These are phyloP conservation scores for Balearica regulorum DNA, from an alignment of 2,797 vertebrate species.

Conservation along the genomic window DNA sequence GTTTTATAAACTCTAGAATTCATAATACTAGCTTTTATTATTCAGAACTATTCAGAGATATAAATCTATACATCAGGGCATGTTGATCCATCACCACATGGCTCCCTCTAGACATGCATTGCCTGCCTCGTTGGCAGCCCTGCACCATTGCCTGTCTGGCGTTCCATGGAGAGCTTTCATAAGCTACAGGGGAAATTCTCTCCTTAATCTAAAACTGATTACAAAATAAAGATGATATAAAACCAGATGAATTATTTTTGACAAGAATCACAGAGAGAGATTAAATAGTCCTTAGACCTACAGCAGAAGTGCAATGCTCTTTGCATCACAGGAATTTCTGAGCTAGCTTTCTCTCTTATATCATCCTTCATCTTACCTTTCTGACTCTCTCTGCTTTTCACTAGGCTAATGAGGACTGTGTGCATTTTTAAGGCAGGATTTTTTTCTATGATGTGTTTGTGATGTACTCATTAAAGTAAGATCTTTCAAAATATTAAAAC, in stretches of 20 bases:
- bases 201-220: neutral
- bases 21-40: neutral
- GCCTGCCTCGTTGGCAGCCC: neutral
- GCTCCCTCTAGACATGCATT: neutral
- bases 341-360: neutral
- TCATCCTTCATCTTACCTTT: neutral
- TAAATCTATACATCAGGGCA: neutral
- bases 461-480: neutral
- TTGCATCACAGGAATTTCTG: neutral
- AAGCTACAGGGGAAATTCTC: neutral
- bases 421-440: neutral
- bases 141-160: neutral
- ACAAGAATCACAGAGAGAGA: neutral
- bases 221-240: conserved; percentile 24
- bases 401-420: neutral
- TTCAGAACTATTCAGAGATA: neutral
- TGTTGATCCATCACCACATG: neutral
- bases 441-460: neutral
- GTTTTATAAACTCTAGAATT: neutral
- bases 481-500: neutral
- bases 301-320: neutral
- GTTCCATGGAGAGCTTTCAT: neutral
- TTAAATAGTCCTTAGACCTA: neutral
- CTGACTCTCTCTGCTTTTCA: neutral
- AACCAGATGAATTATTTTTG: neutral